phyloP scores from a whole-genome alignment of 1,140 invertebrate genomes.

The Pomacea maculata region DNA sequence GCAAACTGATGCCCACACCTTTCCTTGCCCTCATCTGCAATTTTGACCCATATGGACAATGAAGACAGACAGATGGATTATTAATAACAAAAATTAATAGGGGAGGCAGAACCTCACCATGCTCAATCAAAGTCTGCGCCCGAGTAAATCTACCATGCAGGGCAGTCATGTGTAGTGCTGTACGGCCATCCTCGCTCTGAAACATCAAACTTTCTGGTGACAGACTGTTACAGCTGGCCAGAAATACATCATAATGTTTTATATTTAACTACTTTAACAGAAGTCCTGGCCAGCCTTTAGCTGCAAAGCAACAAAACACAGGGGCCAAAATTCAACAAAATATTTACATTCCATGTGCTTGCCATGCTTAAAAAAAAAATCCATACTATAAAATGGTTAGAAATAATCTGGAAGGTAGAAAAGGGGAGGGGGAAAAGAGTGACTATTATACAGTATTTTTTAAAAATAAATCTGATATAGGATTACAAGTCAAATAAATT shows the following conservation, averaged over 20 bases:
- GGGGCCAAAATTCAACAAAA: not conserved
- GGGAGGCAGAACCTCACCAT: conserved; percentile 53
- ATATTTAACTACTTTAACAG: not conserved
- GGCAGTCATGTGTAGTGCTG: conserved; percentile 76
- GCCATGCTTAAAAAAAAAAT: not conserved
- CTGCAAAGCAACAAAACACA: not conserved
- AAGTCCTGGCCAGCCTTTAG: not conserved
- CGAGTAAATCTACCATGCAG: conserved; percentile 75
- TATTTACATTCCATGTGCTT: no score
- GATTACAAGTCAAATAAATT: no score
- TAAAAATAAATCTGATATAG: no score
- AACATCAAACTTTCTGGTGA: conserved; percentile 36
- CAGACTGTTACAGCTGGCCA: not conserved
- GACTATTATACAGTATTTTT: no score
- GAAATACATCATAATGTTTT: not conserved
- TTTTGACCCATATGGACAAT: no score
- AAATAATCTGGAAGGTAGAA: no score
- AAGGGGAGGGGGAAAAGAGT: no score
- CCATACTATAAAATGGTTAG: not conserved
- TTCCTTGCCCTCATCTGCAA: no score
- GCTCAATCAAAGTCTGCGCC: conserved; percentile 70
- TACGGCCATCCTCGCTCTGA: conserved; percentile 71
- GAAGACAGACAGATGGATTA: not conserved
- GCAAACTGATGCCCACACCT: no score
- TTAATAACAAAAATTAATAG: not conserved